A percentile compares a stretch with the other conserved stretches of the same genome.
Evolutionary conservation across 2,113 vertebrate species (phyloP).

Genomic region (Myanophis thanlyinensis): DNA sequence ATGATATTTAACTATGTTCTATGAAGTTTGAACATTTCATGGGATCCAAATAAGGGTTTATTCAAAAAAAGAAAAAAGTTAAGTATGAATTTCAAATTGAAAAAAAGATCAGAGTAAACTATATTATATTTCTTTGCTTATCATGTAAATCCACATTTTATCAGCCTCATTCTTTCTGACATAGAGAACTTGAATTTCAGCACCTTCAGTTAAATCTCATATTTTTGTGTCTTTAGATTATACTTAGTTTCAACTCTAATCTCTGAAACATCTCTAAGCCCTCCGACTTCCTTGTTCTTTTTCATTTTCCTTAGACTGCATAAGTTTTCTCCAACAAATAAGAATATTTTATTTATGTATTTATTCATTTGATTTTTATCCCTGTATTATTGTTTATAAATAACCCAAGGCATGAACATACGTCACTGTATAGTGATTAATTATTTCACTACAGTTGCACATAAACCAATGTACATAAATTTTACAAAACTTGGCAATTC

Average conservation of each 20-base stretch:
- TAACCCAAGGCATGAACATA: background rate
- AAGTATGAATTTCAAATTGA: background rate
- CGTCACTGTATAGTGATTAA: background rate
- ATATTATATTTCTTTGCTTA: background rate
- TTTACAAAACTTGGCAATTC: background rate
- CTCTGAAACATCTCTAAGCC: background rate
- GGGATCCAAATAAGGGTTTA: background rate
- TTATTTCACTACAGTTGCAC: constrained; percentile 19
- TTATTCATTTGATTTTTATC: background rate
- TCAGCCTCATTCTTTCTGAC: background rate
- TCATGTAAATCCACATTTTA: background rate
- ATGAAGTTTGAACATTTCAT: background rate
- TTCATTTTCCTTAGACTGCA: background rate
- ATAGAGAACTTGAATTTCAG: background rate
- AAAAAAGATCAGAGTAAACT: background rate
- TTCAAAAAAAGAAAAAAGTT: background rate
- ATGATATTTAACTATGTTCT: background rate
- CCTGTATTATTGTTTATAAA: background rate
- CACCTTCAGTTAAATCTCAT: background rate
- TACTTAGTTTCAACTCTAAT: background rate
- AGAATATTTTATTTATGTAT: background rate
- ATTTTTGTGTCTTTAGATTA: background rate
- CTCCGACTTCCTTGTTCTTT: background rate
- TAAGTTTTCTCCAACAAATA: background rate
- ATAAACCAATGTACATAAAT: background rate